These are phyloP conservation scores for Echeneis naucrates DNA, from an alignment of 2,797 vertebrate genomes.

Conservation along the genomic window DNA sequence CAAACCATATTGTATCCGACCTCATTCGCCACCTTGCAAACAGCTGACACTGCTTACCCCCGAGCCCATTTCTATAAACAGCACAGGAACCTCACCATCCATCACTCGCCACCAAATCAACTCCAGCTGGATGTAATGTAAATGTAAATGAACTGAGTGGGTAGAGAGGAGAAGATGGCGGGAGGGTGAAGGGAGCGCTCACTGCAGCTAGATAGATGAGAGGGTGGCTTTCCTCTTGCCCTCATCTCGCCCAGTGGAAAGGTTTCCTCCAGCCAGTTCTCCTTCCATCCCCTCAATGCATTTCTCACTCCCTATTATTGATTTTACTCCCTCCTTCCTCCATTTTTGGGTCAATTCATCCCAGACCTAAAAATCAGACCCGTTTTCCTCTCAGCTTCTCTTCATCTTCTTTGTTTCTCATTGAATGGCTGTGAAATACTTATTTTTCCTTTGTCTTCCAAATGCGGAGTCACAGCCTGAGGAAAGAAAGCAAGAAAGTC, in stretches of 20 bases:
- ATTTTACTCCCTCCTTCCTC: background rate
- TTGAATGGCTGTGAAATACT: no score
- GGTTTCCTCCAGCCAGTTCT: constrained; percentile 35
- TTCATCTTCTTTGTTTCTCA: background rate
- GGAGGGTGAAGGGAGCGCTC: constrained; percentile 29
- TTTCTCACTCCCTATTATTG: constrained; percentile 2
- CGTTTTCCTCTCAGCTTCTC: background rate
- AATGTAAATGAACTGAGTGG: constrained; percentile 82
- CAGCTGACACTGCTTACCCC: constrained; percentile 69
- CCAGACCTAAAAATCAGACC: constrained; percentile 1
- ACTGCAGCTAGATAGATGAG: constrained; percentile 49
- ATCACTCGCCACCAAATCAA: constrained; percentile 76
- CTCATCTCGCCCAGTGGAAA: constrained; percentile 26
- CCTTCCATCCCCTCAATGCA: constrained; percentile 4
- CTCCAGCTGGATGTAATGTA: constrained; percentile 80
- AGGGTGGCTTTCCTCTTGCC: constrained; percentile 11
- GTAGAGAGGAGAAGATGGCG: constrained; percentile 54
- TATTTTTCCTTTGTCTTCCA: constrained; percentile 5
- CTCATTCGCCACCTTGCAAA: constrained; percentile 54
- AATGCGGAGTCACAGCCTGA: constrained; percentile 28
- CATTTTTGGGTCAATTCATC: constrained; percentile 1
- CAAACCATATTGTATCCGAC: constrained; percentile 42
- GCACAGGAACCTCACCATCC: constrained; percentile 69
- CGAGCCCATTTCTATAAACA: constrained; percentile 72
- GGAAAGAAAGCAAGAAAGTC: constrained; percentile 25